Percentiles rank a stretch among this genome's conserved stretches.
Conservation (phyloP, 92 coral and sea anemone genomes). For the Palythoa grandis region DNA sequence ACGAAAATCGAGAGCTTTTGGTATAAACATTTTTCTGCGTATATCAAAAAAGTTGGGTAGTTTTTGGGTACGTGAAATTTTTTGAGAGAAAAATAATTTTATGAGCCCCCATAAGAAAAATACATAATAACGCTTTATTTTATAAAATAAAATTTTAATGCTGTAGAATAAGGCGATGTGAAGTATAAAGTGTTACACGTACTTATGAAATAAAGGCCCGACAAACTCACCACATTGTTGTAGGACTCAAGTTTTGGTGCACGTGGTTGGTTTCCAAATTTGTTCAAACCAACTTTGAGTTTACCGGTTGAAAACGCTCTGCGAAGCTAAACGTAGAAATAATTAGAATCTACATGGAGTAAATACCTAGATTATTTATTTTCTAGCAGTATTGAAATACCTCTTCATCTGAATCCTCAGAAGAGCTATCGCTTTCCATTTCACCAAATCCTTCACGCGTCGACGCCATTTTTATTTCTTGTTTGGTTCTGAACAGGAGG, state of each 20-base stretch:
- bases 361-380: neutral
- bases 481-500: neutral
- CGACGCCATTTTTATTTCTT: conserved; percentile 70
- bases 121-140: too few relatives aligned
- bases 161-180: too few relatives aligned
- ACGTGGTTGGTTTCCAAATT: conserved; percentile 62
- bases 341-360: neutral
- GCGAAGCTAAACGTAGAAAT: conserved; percentile 67
- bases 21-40: too few relatives aligned
- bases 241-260: conserved; percentile 52
- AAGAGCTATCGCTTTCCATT: conserved; percentile 65
- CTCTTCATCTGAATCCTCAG: conserved; percentile 81
- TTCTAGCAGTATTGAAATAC: conserved; percentile 16
- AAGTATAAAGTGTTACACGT: too few relatives aligned
- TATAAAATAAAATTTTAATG: too few relatives aligned
- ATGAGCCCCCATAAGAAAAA: too few relatives aligned
- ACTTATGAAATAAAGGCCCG: neutral
- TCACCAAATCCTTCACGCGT: conserved; percentile 43
- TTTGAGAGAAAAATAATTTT: too few relatives aligned
- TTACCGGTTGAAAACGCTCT: conserved; percentile 86
- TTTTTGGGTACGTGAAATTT: too few relatives aligned
- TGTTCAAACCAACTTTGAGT: conserved; percentile 89
- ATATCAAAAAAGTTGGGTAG: too few relatives aligned
- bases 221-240: conserved; percentile 84
- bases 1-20: too few relatives aligned